Evolutionary conservation across 1,140 invertebrate species (phyloP).

Genomic region (Drosophila pseudoobscura): DNA sequence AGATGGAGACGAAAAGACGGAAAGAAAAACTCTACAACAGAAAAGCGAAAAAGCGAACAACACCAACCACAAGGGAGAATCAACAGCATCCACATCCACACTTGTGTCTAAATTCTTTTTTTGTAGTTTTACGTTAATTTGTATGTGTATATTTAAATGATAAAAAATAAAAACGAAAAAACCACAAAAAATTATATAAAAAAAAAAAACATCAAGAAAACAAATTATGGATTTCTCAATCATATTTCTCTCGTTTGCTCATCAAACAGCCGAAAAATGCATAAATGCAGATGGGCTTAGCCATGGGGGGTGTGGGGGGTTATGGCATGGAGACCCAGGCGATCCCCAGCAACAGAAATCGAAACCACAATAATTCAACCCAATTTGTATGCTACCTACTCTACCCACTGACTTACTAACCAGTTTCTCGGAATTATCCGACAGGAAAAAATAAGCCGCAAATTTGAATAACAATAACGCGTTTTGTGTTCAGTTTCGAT

Average conservation of each 20-base stretch:
- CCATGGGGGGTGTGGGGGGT: not conserved
- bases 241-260: constrained; percentile 9
- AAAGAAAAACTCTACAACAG: constrained; percentile 40
- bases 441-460: constrained; percentile 27
- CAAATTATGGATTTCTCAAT: constrained; percentile 28
- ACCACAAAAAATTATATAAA: constrained; percentile 52
- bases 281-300: not conserved
- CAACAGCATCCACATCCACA: constrained; percentile 47
- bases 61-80: constrained; percentile 45
- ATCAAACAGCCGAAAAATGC: constrained; percentile 9
- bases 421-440: constrained; percentile 67
- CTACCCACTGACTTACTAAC: constrained; percentile 77
- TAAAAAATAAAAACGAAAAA: constrained; percentile 49
- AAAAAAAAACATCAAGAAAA: constrained; percentile 37
- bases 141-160: constrained; percentile 81
- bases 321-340: not conserved
- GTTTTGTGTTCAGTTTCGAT: constrained; percentile 71
- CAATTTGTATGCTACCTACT: constrained; percentile 68
- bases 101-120: constrained; percentile 70
- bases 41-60: constrained; percentile 34
- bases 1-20: constrained; percentile 37
- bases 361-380: constrained; percentile 23
- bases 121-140: constrained; percentile 81
- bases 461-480: constrained; percentile 80
- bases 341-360: not conserved